phyloP scores from a whole-genome alignment of 2,888 invertebrate species.

The Callyntrura guangdongensis region DNA sequence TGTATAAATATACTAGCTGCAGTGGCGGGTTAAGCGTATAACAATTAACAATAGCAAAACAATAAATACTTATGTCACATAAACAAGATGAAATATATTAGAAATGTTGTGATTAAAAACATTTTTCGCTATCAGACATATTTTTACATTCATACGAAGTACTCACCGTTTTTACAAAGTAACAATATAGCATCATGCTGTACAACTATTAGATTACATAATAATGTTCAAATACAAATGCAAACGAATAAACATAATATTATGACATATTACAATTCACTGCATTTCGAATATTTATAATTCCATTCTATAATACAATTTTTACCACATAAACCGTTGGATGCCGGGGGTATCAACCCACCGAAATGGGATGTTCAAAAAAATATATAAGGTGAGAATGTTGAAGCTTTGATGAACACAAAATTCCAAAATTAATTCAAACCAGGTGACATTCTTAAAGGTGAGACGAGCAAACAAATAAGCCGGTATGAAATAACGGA shows the following conservation, averaged over 20 bases:
- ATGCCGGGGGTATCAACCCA: conserved; percentile 91
- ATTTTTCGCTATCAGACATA: too few species aligned
- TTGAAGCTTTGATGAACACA: conserved; percentile 90
- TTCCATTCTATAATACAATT: neutral
- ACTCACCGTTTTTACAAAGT: too few species aligned
- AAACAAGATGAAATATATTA: too few species aligned
- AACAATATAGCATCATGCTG: too few species aligned
- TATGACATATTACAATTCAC: neutral
- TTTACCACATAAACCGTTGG: conserved; percentile 96
- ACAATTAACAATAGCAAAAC: too few species aligned
- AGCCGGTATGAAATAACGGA: conserved; percentile 98
- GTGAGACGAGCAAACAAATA: conserved; percentile 93
- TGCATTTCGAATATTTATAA: neutral
- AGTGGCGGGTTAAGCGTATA: too few species aligned
- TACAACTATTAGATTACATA: conserved; percentile 11
- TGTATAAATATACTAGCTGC: too few species aligned
- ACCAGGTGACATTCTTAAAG: conserved; percentile 87
- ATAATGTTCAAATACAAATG: conserved; percentile 26
- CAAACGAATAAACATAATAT: neutral
- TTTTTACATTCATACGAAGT: too few species aligned
- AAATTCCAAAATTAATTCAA: conserved; percentile 89
- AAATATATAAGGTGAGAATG: conserved; percentile 90
- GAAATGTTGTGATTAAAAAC: too few species aligned
- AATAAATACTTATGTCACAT: too few species aligned
- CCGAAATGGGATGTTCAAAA: conserved; percentile 91